These are phyloP conservation scores for Ailuropoda melanoleuca DNA, from an alignment of 2,113 vertebrate species.

Conservation along the genomic window DNA sequence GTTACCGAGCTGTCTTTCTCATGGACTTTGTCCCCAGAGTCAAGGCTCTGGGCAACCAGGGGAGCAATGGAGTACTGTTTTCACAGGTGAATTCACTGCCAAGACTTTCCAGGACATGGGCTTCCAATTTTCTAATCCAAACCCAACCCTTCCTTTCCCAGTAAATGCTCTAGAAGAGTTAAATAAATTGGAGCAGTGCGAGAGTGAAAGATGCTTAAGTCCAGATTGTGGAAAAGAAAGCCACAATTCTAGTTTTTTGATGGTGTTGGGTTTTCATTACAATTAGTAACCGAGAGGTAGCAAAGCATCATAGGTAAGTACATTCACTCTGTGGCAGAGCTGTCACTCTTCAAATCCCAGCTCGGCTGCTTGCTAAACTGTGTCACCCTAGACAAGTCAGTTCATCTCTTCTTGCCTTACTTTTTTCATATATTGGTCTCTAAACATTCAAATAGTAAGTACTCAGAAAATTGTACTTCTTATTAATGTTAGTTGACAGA, in stretches of 20 bases:
- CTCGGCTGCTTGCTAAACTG: not conserved
- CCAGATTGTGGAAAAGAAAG: not conserved
- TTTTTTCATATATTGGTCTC: not conserved
- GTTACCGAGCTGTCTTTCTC: not conserved
- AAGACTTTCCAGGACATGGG: not conserved
- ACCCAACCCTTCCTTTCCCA: rapidly evolving
- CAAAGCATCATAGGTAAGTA: not conserved
- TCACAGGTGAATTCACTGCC: not conserved
- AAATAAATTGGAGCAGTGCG: not conserved
- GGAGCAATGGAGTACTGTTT: not conserved
- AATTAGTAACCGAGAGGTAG: not conserved
- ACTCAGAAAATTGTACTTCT: not conserved
- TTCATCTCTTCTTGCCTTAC: not conserved
- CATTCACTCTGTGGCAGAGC: rapidly evolving
- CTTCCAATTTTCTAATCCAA: not conserved
- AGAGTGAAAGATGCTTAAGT: not conserved
- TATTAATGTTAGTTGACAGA: not conserved
- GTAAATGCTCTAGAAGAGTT: not conserved
- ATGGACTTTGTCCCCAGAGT: not conserved
- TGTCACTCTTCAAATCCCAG: not conserved
- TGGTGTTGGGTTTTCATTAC: not conserved
- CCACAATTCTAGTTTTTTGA: not conserved
- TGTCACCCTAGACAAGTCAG: not conserved
- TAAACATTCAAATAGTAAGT: not conserved
- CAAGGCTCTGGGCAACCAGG: not conserved